Conservation (phyloP, 2,888 invertebrate species). For the Calliopum simillimum region DNA sequence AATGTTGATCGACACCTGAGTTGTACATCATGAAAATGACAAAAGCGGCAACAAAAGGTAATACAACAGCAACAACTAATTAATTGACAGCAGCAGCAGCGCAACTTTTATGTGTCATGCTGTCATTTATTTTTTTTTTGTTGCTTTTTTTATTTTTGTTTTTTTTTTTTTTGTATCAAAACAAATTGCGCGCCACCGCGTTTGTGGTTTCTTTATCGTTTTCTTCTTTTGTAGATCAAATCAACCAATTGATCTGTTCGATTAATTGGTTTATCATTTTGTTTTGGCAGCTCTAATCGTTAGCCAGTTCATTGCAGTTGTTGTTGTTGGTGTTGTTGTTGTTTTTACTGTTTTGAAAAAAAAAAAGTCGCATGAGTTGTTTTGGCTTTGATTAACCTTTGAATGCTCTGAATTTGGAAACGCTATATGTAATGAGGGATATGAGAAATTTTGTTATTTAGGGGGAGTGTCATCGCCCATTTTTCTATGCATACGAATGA, state of each 20-base stretch:
- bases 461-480: no score
- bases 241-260: background rate
- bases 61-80: background rate
- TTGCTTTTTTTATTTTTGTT: background rate
- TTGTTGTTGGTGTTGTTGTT: conserved; percentile 5
- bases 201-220: no score
- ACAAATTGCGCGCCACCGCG: background rate
- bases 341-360: no score
- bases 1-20: background rate
- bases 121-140: no score
- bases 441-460: no score
- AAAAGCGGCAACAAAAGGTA: background rate
- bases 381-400: no score
- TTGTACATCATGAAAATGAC: background rate
- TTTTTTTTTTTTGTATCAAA: background rate
- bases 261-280: conserved; percentile 4
- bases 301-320: background rate
- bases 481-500: no score
- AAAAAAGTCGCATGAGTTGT: no score
- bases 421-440: no score
- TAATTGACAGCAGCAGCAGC: background rate
- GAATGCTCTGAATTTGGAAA: no score
- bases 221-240: background rate
- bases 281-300: background rate
- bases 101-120: no score